Percentiles rank a stretch among this genome's conserved stretches.
Evolutionary conservation across 2,797 vertebrate genomes (phyloP).

Genomic region (Antennarius maculatus): DNA sequence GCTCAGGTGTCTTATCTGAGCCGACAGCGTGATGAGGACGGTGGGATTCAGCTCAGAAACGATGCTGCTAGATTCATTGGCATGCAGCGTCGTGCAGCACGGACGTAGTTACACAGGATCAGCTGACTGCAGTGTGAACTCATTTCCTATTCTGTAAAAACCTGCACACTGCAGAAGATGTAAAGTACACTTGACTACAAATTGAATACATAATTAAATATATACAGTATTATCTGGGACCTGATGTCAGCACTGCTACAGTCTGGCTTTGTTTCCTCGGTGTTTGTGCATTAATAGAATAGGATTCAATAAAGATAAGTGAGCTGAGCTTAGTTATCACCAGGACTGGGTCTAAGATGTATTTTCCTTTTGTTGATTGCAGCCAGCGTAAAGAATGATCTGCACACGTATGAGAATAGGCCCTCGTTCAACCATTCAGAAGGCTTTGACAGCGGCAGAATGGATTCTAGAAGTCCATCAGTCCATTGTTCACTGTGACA

Average conservation of each 20-base stretch:
- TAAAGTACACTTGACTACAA: background rate
- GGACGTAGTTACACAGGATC: slow-evolving; percentile 37
- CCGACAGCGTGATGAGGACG: slow-evolving; percentile 6
- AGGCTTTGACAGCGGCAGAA: slow-evolving; percentile 18
- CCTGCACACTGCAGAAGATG: slow-evolving; percentile 7
- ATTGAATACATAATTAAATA: background rate
- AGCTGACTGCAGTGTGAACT: slow-evolving; percentile 35
- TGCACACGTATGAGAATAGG: background rate
- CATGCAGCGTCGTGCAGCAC: slow-evolving; percentile 32
- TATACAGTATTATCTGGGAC: background rate
- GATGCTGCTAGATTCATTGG: slow-evolving; percentile 48
- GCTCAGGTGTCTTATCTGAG: slow-evolving; percentile 38
- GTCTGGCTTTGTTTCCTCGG: background rate
- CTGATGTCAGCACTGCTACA: background rate
- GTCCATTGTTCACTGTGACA: slow-evolving; percentile 41
- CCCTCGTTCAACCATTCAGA: background rate
- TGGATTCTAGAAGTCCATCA: slow-evolving; percentile 31
- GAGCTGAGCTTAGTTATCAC: background rate
- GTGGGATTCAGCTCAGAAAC: slow-evolving; percentile 43
- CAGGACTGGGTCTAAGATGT: background rate
- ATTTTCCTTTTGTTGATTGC: background rate
- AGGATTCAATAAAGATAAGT: slow-evolving; percentile 3
- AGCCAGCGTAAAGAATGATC: background rate
- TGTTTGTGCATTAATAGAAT: background rate
- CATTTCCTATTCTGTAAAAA: slow-evolving; percentile 28